Evolutionary conservation across 1,140 invertebrate genomes (phyloP).

Genomic region (Trichoplusia ni): DNA sequence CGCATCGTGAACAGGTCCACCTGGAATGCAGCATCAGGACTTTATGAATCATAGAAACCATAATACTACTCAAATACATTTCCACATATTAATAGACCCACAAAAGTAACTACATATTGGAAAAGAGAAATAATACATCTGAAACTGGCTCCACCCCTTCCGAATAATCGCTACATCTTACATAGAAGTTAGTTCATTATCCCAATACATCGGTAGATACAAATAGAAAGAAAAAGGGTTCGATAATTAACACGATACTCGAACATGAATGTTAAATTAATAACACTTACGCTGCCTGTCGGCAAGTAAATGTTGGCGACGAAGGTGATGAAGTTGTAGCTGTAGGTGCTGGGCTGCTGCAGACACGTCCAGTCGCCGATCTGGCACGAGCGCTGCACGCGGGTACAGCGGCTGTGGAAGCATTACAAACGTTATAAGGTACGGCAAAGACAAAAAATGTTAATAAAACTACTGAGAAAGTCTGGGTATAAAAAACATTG

Average conservation of each 20-base stretch:
- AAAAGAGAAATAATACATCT: too few relatives aligned
- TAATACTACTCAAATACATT: too few relatives aligned
- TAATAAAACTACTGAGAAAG: not conserved
- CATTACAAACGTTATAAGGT: too few relatives aligned
- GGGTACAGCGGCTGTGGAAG: constrained; percentile 91
- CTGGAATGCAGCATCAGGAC: too few relatives aligned
- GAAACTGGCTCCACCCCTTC: too few relatives aligned
- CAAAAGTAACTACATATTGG: too few relatives aligned
- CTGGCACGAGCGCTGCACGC: constrained; percentile 85
- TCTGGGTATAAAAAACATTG: too few relatives aligned
- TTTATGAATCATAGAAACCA: too few relatives aligned
- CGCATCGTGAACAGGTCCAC: constrained; percentile 94
- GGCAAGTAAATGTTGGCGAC: constrained; percentile 91
- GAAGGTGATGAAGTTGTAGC: constrained; percentile 95
- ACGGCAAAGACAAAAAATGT: not conserved
- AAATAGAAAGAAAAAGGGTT: not conserved
- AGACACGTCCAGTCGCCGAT: constrained; percentile 87
- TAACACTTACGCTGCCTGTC: constrained; percentile 75
- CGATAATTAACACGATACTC: not conserved
- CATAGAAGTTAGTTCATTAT: too few relatives aligned
- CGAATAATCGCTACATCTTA: too few relatives aligned
- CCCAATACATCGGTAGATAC: not conserved
- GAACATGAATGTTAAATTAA: too few relatives aligned
- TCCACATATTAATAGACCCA: too few relatives aligned
- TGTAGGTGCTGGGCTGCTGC: constrained; percentile 90